Percentiles rank a stretch among this genome's conserved stretches.
phyloP scores from a whole-genome alignment of 1,140 invertebrate genomes.

The Calycopis cecrops region DNA sequence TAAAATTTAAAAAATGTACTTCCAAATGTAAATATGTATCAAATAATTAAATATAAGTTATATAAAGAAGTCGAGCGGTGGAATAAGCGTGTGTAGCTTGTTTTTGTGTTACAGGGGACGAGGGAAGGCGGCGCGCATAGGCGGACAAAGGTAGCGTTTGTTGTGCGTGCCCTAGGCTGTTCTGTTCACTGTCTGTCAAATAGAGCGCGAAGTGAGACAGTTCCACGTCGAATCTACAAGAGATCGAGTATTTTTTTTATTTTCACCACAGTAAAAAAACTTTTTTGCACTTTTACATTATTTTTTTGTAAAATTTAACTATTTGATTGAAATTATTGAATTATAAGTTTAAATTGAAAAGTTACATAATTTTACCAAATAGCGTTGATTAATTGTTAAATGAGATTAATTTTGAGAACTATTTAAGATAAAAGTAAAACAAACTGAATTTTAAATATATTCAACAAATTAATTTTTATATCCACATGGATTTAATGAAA shows the following conservation, averaged over 20 bases:
- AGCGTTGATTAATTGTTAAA: too few relatives aligned
- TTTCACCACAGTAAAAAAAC: constrained; percentile 21
- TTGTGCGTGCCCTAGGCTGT: constrained; percentile 75
- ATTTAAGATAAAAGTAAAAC: constrained; percentile 40
- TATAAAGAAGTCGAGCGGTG: constrained; percentile 42
- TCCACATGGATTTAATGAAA: constrained; percentile 30
- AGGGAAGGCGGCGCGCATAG: constrained; percentile 62
- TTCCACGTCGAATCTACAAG: constrained; percentile 60
- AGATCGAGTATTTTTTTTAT: constrained; percentile 34
- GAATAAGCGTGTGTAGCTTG: constrained; percentile 66
- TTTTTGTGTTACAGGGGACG: constrained; percentile 74
- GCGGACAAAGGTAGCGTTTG: constrained; percentile 68
- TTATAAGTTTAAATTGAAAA: too few relatives aligned
- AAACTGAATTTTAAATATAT: constrained; percentile 44
- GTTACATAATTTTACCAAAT: too few relatives aligned
- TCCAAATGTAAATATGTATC: too few relatives aligned
- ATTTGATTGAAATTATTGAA: too few relatives aligned
- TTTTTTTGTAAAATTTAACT: too few relatives aligned
- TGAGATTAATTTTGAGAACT: constrained; percentile 25
- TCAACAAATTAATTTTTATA: constrained; percentile 47
- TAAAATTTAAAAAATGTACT: too few relatives aligned
- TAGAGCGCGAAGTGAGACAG: constrained; percentile 60
- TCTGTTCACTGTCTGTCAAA: constrained; percentile 69
- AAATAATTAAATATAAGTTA: too few relatives aligned
- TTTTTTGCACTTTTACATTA: neutral